Evolutionary conservation across 2,888 invertebrate genomes (phyloP), one percentile per base, ranked within the genome.

Genomic region (Platerodrilus igneus): DNA sequence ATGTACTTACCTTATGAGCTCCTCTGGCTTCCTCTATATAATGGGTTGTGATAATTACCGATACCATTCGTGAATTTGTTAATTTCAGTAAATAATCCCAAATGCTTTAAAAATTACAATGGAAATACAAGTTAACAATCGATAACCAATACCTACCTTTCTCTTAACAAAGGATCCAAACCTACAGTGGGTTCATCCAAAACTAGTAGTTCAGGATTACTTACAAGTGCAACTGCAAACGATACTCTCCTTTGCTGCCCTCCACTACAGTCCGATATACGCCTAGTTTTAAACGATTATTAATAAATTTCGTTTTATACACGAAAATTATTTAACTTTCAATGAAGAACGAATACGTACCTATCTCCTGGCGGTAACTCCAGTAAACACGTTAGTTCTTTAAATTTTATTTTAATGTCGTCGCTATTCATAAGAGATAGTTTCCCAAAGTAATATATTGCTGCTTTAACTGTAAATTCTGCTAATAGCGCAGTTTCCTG

Each of bases 141-240:
- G n/a, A n/a, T n/a, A n/a, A n/a, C n/a, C n/a, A n/a, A n/a, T n/a
- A n/a, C 19, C 8, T 19, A 84, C 88, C 80, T 80, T 65, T 87
- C 85, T 64, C 90, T 75, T 36, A 94, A 69, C 48, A 93, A 77
- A 1, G 93, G 93, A 70, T 94, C 93, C 40, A 93, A 73, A 0
- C 93, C 94, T n/a, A 92, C 93, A 0, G 93, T 94, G 0, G 93
- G 93, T 61, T 94, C 94, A 60, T 94, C 94, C 55, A 94, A 67
- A 42, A 94, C 91, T 15, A 94, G 71, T 18, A 94, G 67, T 62
- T 91, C 86, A 0, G 94, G 93, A 52, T 84, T 85, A 59, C 93
- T 92, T 0, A 94, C 78, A 59, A 94, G 69, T 1, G 93, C 89
- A 4, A 86, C 87, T 0, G 92, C 91, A 48, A 94, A 78, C 0